These are phyloP conservation scores for Arge pagana DNA, from an alignment of 2,888 invertebrate genomes.

Conservation along the genomic window DNA sequence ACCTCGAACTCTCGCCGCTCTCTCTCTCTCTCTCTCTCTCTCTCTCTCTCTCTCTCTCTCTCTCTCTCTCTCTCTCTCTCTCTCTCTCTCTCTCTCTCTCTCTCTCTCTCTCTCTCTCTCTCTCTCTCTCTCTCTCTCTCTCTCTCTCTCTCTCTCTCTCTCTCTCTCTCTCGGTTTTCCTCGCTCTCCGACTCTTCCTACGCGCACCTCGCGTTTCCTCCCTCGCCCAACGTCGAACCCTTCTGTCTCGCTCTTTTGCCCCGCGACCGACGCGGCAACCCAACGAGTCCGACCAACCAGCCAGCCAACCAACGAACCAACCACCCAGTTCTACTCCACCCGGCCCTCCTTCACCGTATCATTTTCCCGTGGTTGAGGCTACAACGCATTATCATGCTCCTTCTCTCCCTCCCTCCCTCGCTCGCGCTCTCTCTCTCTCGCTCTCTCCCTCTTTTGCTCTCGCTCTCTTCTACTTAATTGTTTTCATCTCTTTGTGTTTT, in stretches of 20 bases:
- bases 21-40: constrained; percentile 13
- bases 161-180: background rate
- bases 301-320: too few species aligned
- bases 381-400: constrained; percentile 53
- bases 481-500: constrained; percentile 20
- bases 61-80: constrained; percentile 7
- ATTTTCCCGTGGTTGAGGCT: constrained; percentile 41
- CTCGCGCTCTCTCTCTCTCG: background rate
- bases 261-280: too few species aligned
- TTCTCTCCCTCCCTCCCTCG: constrained; percentile 16
- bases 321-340: too few species aligned
- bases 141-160: background rate
- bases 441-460: constrained; percentile 1
- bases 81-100: constrained; percentile 15
- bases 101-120: constrained; percentile 4
- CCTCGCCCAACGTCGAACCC: too few species aligned
- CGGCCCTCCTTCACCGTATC: constrained; percentile 32
- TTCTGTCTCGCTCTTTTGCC: too few species aligned
- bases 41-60: background rate
- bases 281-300: too few species aligned
- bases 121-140: constrained; percentile 2
- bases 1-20: constrained; percentile 19
- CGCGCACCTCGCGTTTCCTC: too few species aligned
- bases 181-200: background rate
- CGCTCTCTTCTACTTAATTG: constrained; percentile 15